These are phyloP conservation scores for Cydia strobilella DNA, from an alignment of 1,140 invertebrate species.

Conservation along the genomic window DNA sequence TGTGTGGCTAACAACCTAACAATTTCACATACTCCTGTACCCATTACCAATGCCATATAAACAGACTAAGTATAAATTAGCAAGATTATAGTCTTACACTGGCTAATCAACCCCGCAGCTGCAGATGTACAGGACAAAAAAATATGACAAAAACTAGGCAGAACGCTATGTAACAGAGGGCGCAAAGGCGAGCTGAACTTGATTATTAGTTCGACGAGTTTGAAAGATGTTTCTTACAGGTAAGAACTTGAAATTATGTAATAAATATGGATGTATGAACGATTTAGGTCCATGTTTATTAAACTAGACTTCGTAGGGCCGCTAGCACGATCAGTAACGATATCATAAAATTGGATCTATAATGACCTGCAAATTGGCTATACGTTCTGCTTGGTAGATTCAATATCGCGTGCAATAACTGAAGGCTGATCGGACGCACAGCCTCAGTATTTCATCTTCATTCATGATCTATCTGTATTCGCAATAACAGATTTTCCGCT, in stretches of 20 bases:
- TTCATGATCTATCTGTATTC: constrained; percentile 37
- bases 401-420: constrained; percentile 48
- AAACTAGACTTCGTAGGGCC: neutral
- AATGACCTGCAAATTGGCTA: constrained; percentile 50
- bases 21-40: constrained; percentile 50
- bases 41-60: constrained; percentile 49
- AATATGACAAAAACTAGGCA: constrained; percentile 39
- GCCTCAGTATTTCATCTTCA: constrained; percentile 36
- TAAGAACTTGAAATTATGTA: constrained; percentile 28
- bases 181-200: constrained; percentile 35
- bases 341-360: constrained; percentile 29
- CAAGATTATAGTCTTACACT: constrained; percentile 56
- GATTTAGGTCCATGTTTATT: neutral
- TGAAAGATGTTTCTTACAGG: constrained; percentile 41
- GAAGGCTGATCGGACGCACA: constrained; percentile 40
- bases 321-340: neutral
- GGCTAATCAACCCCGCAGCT: constrained; percentile 59
- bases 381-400: constrained; percentile 45
- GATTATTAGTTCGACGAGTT: constrained; percentile 29
- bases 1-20: constrained; percentile 53
- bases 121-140: constrained; percentile 47
- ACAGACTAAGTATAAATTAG: constrained; percentile 45
- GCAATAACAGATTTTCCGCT: constrained; percentile 51
- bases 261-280: neutral
- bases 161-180: constrained; percentile 46